phyloP scores from a whole-genome alignment of 2,888 invertebrate genomes.

The Drosophila anceps region DNA sequence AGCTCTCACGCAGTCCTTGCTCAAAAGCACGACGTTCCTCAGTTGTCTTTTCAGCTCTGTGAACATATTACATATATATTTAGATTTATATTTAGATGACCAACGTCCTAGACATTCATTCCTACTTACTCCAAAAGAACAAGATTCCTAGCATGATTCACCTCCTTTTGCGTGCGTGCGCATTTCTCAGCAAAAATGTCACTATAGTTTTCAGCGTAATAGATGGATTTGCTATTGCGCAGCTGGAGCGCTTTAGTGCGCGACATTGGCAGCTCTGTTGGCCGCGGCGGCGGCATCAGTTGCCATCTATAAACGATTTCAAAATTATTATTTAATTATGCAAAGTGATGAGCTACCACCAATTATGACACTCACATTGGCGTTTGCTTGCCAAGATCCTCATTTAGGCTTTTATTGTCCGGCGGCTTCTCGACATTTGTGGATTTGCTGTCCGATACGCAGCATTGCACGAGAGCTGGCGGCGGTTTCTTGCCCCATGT shows the following conservation, averaged over 20 bases:
- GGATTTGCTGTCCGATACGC: slow-evolving; percentile 7
- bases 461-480: slow-evolving; percentile 6
- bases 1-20: slow-evolving; percentile 85
- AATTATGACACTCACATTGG: slow-evolving; percentile 16
- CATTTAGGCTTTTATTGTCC: neutral
- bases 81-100: neutral
- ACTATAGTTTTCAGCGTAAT: slow-evolving; percentile 37
- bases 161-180: slow-evolving; percentile 10
- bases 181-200: slow-evolving; percentile 23
- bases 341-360: neutral
- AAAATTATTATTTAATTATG: neutral
- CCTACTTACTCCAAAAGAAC: slow-evolving; percentile 42
- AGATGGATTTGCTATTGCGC: slow-evolving; percentile 36
- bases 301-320: slow-evolving; percentile 1
- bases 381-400: neutral
- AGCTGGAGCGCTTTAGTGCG: slow-evolving; percentile 42
- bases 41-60: slow-evolving; percentile 68
- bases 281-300: neutral
- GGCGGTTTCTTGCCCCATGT: slow-evolving; percentile 15
- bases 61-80: neutral
- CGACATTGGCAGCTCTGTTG: neutral
- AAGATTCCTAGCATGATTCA: slow-evolving; percentile 9
- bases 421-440: neutral
- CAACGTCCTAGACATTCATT: neutral
- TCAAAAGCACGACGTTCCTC: slow-evolving; percentile 85